A percentile compares a stretch with the other conserved stretches of the same genome.
Evolutionary conservation across 2,113 vertebrate species (phyloP).

Genomic region (Nannobrachium achirus): DNA sequence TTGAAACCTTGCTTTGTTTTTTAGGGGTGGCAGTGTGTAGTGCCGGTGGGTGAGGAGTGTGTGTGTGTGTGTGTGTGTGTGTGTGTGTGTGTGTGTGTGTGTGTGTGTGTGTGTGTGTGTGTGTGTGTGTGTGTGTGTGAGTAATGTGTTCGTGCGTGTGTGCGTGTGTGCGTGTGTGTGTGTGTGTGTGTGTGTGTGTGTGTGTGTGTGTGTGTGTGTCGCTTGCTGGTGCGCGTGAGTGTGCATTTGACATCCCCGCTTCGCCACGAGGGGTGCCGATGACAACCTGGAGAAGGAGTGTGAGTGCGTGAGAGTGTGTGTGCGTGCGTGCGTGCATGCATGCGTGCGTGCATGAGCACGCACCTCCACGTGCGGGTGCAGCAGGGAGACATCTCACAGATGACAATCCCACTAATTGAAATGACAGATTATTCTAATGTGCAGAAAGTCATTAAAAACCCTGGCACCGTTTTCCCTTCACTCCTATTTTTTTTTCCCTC

Average conservation of each 20-base stretch:
- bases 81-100: constrained; percentile 39
- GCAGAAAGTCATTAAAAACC: constrained; percentile 84
- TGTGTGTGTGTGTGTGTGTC: no score
- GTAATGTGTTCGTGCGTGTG: neutral
- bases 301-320: constrained; percentile 39
- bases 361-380: constrained; percentile 59
- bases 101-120: constrained; percentile 13
- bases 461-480: constrained; percentile 67
- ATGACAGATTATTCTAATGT: constrained; percentile 86
- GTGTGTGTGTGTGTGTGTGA: constrained; percentile 45
- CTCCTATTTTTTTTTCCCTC: constrained; percentile 48
- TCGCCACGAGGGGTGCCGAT: constrained; percentile 79
- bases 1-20: constrained; percentile 82
- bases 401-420: constrained; percentile 84
- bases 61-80: constrained; percentile 25
- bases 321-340: neutral
- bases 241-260: constrained; percentile 76
- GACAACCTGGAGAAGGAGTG: constrained; percentile 79
- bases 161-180: neutral
- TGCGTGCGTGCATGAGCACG: constrained; percentile 50
- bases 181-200: no score
- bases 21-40: constrained; percentile 65
- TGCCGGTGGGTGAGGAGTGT: constrained; percentile 37
- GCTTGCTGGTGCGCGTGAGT: neutral
- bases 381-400: constrained; percentile 73